These are phyloP conservation scores for Lepilemur ruficaudatus DNA, from an alignment of 2,797 vertebrate species.

Conservation along the genomic window DNA sequence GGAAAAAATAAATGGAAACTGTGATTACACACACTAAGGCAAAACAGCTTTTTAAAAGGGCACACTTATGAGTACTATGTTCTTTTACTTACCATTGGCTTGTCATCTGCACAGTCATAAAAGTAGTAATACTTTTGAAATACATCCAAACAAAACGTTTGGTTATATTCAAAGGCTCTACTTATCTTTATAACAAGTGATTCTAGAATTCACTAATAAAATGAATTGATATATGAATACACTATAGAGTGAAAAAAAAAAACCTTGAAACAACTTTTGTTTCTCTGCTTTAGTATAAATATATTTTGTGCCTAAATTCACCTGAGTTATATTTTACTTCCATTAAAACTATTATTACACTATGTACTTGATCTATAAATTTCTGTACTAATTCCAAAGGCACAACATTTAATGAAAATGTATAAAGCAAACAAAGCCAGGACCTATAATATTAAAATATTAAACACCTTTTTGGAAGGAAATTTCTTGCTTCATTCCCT, in stretches of 20 bases:
- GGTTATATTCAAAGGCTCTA: neutral
- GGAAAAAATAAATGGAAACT: neutral
- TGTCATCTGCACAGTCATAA: neutral
- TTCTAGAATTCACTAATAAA: neutral
- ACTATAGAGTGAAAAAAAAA: neutral
- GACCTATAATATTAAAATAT: constrained; percentile 17
- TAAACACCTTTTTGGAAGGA: constrained; percentile 25
- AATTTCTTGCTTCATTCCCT: neutral
- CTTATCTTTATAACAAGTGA: neutral
- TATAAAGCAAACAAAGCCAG: constrained; percentile 5
- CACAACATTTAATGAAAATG: constrained; percentile 29
- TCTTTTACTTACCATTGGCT: neutral
- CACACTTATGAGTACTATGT: neutral
- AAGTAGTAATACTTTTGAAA: neutral
- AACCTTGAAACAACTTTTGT: neutral
- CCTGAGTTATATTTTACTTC: constrained; percentile 5
- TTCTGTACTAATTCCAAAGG: neutral
- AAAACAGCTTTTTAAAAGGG: neutral
- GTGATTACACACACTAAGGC: neutral
- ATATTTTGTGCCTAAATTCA: neutral
- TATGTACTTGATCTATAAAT: neutral
- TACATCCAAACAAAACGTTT: neutral
- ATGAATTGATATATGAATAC: neutral
- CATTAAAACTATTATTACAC: neutral
- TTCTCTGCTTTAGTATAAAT: neutral